A percentile compares a stretch with the other conserved stretches of the same genome.
phyloP scores from a whole-genome alignment of 1,140 invertebrate genomes.

The Bombus sylvicola region DNA sequence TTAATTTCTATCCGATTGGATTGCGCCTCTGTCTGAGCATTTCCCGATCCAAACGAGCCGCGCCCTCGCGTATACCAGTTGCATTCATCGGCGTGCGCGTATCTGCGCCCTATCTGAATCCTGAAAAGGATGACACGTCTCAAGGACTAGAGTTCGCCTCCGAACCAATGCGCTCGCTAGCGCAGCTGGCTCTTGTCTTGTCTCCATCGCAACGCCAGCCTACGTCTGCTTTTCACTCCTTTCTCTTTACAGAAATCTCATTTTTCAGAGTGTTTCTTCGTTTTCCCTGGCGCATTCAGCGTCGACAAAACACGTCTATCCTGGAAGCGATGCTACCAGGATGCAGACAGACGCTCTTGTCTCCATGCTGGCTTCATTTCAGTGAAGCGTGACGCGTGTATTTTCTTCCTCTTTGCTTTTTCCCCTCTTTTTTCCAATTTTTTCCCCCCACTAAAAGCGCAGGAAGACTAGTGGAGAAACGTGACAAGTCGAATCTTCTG shows the following conservation, averaged over 20 bases:
- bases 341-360: not conserved
- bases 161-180: too few species aligned
- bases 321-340: not conserved
- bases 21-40: not conserved
- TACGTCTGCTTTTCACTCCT: not conserved
- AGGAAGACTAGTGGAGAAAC: too few species aligned
- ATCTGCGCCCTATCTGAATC: not conserved
- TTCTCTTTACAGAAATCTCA: slow-evolving; percentile 33
- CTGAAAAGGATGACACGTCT: slow-evolving; percentile 5
- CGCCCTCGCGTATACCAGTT: not conserved
- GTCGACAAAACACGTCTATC: not conserved
- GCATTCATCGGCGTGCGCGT: not conserved
- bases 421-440: too few species aligned
- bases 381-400: not conserved
- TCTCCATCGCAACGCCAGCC: not conserved
- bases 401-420: not conserved
- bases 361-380: not conserved
- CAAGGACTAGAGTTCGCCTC: not conserved
- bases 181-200: too few species aligned
- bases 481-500: too few species aligned
- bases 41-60: slow-evolving; percentile 7
- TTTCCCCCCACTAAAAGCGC: too few species aligned
- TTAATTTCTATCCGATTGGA: slow-evolving; percentile 31
- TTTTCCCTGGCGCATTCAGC: not conserved
- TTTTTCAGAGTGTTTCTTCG: slow-evolving; percentile 6